phyloP scores from a whole-genome alignment of 2,888 invertebrate genomes.

The Acrobasis consociella region DNA sequence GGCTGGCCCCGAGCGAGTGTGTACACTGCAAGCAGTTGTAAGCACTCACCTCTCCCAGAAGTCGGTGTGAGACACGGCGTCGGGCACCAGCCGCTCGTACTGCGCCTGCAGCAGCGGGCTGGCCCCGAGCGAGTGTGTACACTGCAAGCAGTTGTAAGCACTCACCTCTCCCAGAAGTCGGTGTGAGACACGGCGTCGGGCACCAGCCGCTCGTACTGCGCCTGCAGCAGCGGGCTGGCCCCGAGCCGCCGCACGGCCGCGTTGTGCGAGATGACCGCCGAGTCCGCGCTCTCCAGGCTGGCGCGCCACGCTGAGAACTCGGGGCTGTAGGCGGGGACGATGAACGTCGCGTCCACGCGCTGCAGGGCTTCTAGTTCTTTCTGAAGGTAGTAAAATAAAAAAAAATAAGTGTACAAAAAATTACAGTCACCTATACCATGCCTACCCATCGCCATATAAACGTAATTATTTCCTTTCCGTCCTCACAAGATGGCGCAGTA shows the following conservation, averaged over 20 bases:
- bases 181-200: constrained; percentile 87
- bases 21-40: too few species aligned
- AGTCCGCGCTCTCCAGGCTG: constrained; percentile 53
- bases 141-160: not conserved
- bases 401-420: too few species aligned
- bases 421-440: too few species aligned
- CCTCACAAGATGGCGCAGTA: too few species aligned
- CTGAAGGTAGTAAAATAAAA: constrained; percentile 53
- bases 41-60: too few species aligned
- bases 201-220: constrained; percentile 86
- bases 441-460: too few species aligned
- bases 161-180: constrained; percentile 90
- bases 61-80: constrained; percentile 80
- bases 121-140: too few species aligned
- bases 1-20: too few species aligned
- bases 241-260: constrained; percentile 54
- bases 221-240: constrained; percentile 74
- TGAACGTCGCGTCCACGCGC: constrained; percentile 88
- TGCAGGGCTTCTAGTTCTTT: constrained; percentile 88
- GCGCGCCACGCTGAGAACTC: constrained; percentile 74
- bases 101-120: too few species aligned
- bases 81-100: constrained; percentile 56
- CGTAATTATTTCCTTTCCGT: too few species aligned
- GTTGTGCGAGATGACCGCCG: constrained; percentile 43
- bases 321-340: constrained; percentile 84